Base-by-base conservation (phyloP, 2,888 invertebrate genomes). In the Leuctra nigra region DNA sequence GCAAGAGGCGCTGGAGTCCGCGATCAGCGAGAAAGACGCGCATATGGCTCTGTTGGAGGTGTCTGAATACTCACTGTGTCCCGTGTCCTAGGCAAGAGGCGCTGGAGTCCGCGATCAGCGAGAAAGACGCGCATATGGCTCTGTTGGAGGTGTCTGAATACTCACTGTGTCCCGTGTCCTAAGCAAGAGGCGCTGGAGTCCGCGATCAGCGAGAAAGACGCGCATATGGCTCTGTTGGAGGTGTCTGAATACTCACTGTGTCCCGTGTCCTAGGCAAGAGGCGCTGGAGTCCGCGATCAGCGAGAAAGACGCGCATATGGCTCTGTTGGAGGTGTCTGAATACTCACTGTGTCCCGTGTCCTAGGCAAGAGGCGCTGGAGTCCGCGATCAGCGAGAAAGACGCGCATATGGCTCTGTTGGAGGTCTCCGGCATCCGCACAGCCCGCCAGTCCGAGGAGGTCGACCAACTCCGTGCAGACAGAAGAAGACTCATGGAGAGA, bases 71-170 rank as follows among this genome's bases (percentile, higher is more conserved):
- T n/a, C n/a, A n/a, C n/a, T n/a, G n/a, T n/a, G n/a, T n/a, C n/a
- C n/a, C n/a, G n/a, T n/a, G n/a, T n/a, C n/a, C n/a, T 70, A 92
- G 92, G 69, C 86, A 89, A 73, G 91, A 93, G 72, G 84, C 91
- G 53, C 73, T 93, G 61, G 85, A 90, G 72, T 83, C 86, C 58
- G 84, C 87, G 2, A 84, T 93, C 59, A 88, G 87, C 66, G 92
- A 92, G 68, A 92, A 91, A 69, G 93, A 94, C 71, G 85, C 91
- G 11, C 87, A 89, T 70, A 80, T 94, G 65, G 91, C 90, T 1
- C 77, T 91, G 61, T 71, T 92, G 57, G 91, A 93, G 70, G 79
- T 87, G 67, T 81, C 82, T 56, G 86, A 85, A 9, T n/a, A n/a
- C n/a, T n/a, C n/a, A n/a, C n/a, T n/a, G n/a, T n/a, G n/a, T n/a